phyloP scores from a whole-genome alignment of 2,888 invertebrate species.

The Hypena proboscidalis region DNA sequence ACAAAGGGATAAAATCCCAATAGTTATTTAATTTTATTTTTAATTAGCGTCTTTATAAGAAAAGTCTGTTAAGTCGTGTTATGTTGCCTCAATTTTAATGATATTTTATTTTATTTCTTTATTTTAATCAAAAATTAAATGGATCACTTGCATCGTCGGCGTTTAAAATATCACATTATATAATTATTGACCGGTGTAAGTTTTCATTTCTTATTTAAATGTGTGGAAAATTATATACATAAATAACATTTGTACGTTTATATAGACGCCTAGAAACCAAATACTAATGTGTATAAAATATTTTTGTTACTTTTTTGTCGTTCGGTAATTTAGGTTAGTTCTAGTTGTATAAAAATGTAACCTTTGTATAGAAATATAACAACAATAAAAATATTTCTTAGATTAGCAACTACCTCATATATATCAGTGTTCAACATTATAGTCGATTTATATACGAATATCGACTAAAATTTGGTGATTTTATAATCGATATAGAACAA shows the following conservation, averaged over 20 bases:
- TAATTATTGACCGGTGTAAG: conserved; percentile 9
- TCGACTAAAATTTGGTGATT: neutral
- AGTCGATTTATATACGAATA: conserved; percentile 7
- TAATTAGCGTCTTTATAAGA: conserved; percentile 7
- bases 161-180: conserved; percentile 8
- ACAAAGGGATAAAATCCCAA: conserved; percentile 40
- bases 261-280: conserved; percentile 66
- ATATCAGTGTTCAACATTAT: neutral
- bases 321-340: conserved; percentile 51
- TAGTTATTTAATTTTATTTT: conserved; percentile 17
- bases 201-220: conserved; percentile 16
- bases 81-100: neutral
- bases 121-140: neutral
- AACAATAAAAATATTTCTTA: neutral
- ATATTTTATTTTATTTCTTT: neutral
- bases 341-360: conserved; percentile 40
- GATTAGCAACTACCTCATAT: neutral
- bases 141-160: neutral
- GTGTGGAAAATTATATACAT: conserved; percentile 14
- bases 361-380: conserved; percentile 26
- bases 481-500: too few species aligned
- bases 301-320: conserved; percentile 54
- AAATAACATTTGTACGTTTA: conserved; percentile 31
- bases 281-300: conserved; percentile 72
- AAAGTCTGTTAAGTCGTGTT: neutral